phyloP scores from a whole-genome alignment of 1,140 invertebrate genomes.

The Formica exsecta region DNA sequence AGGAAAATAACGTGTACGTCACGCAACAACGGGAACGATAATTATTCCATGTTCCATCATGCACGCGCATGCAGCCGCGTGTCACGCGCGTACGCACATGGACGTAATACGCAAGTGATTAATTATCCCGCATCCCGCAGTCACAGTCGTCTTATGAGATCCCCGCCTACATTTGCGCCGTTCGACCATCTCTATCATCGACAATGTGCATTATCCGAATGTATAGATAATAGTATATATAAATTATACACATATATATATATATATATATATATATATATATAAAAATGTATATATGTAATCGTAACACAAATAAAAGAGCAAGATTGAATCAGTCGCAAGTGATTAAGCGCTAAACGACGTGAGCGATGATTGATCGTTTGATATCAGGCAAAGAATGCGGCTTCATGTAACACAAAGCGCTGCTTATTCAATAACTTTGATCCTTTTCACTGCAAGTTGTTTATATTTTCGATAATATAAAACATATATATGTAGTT shows the following conservation, averaged over 20 bases:
- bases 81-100: slow-evolving; percentile 60
- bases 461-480: neutral
- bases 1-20: slow-evolving; percentile 71
- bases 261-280: too few relatives aligned
- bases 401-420: too few relatives aligned
- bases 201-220: slow-evolving; percentile 21
- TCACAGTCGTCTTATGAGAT: slow-evolving; percentile 43
- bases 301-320: neutral
- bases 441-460: neutral
- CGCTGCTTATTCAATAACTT: neutral
- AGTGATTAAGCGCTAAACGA: neutral
- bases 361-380: neutral
- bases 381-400: slow-evolving; percentile 4
- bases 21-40: slow-evolving; percentile 65
- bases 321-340: neutral
- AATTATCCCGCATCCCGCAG: slow-evolving; percentile 57
- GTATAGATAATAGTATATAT: neutral
- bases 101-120: slow-evolving; percentile 38
- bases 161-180: slow-evolving; percentile 22
- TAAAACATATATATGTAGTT: too few relatives aligned
- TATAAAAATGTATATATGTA: neutral
- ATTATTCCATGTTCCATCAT: slow-evolving; percentile 64
- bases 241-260: too few relatives aligned
- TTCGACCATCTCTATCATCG: slow-evolving; percentile 42
- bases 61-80: slow-evolving; percentile 51